Evolutionary conservation across 2,888 invertebrate species (phyloP).

Genomic region (Drosophila pseudotakahashii): DNA sequence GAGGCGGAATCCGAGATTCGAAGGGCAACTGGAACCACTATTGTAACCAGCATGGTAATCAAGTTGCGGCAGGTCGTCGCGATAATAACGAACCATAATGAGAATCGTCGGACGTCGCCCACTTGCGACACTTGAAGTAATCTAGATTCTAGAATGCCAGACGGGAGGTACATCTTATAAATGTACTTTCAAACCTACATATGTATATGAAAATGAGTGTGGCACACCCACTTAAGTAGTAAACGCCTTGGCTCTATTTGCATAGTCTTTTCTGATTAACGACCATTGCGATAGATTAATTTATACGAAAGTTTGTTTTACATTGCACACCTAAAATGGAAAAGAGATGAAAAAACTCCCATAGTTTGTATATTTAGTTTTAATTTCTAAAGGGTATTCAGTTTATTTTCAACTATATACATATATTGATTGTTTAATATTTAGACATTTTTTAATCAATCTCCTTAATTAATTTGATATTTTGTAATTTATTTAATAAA

Average conservation of each 20-base stretch:
- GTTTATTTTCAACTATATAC: no score
- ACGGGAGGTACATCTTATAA: background rate
- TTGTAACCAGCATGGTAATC: slow-evolving; percentile 6
- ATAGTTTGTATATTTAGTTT: no score
- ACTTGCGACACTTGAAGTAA: slow-evolving; percentile 37
- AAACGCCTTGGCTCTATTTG: slow-evolving; percentile 9
- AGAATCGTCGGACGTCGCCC: slow-evolving; percentile 8
- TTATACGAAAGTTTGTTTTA: background rate
- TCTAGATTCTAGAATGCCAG: slow-evolving; percentile 25
- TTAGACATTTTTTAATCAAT: no score
- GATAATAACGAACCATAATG: slow-evolving; percentile 14
- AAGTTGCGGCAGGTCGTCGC: slow-evolving; percentile 38
- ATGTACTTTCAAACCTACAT: background rate
- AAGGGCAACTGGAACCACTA: slow-evolving; percentile 28
- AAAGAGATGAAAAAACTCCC: no score
- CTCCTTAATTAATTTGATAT: no score
- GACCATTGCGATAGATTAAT: background rate
- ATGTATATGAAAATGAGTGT: slow-evolving; percentile 77
- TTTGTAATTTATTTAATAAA: no score
- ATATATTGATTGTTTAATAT: no score
- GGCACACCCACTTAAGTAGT: slow-evolving; percentile 13
- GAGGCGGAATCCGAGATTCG: background rate
- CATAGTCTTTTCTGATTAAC: background rate
- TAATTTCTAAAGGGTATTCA: no score
- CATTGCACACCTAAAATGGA: no score